A percentile compares a stretch with the other conserved stretches of the same genome.
Conservation (phyloP, 1,140 invertebrate genomes). For the Sycobia sp. region DNA sequence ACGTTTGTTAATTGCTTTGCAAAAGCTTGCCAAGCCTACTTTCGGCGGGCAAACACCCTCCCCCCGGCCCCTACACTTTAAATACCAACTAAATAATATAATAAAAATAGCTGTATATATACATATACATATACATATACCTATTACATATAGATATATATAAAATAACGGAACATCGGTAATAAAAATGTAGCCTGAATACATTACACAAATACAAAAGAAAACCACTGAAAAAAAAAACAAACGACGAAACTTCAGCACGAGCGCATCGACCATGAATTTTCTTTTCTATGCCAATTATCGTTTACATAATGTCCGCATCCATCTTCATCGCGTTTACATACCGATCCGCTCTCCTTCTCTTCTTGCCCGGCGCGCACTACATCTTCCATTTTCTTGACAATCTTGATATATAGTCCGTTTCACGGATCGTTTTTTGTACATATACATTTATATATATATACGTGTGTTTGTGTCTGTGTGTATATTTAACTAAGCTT, state of each 20-base stretch:
- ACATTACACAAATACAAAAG: constrained; percentile 11
- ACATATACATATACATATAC: too few species aligned
- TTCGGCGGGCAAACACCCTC: constrained; percentile 7
- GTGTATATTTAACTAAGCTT: constrained; percentile 33
- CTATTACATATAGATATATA: constrained; percentile 16
- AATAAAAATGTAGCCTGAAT: constrained; percentile 15
- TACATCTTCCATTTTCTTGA: constrained; percentile 1
- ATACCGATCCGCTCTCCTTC: not conserved
- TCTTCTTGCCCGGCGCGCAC: constrained; percentile 1
- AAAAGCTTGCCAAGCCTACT: constrained; percentile 17
- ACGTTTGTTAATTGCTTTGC: constrained; percentile 1
- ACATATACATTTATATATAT: too few species aligned
- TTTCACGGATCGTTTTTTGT: constrained; percentile 33
- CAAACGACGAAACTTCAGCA: constrained; percentile 19
- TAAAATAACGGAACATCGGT: constrained; percentile 32
- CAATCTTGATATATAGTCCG: constrained; percentile 25
- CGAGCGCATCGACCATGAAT: constrained; percentile 26
- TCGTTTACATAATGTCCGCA: too few species aligned
- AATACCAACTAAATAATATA: constrained; percentile 29
- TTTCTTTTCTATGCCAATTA: too few species aligned
- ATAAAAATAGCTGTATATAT: constrained; percentile 16
- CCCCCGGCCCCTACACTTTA: constrained; percentile 9
- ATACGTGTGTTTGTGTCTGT: too few species aligned
- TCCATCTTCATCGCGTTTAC: constrained; percentile 11
- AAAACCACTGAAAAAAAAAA: constrained; percentile 31